Percentiles rank a stretch among this genome's conserved stretches.
These are phyloP conservation scores for Molorchus minor DNA, from an alignment of 2,888 invertebrate species.

Conservation along the genomic window DNA sequence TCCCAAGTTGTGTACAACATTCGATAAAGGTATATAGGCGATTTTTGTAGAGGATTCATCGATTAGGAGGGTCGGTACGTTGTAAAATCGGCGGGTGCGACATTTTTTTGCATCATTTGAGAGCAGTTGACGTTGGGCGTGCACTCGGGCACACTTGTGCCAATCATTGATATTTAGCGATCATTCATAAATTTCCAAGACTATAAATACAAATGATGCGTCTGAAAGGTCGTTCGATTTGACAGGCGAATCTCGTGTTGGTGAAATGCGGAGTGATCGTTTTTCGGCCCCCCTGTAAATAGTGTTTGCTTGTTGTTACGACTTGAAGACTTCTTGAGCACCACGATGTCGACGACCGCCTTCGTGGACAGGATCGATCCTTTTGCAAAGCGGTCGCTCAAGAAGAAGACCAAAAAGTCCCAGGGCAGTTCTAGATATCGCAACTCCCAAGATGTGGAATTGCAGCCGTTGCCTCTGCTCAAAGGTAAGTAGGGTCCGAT, in stretches of 20 bases:
- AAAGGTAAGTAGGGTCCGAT: too few species aligned
- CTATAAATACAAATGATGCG: slow-evolving; percentile 53
- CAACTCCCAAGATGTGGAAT: slow-evolving; percentile 97
- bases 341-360: slow-evolving; percentile 82
- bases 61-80: slow-evolving; percentile 29
- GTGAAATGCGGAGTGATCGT: slow-evolving; percentile 57
- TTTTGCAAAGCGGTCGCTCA: slow-evolving; percentile 96
- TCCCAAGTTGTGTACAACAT: slow-evolving; percentile 48
- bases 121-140: slow-evolving; percentile 58
- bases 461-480: slow-evolving; percentile 93
- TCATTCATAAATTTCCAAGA: slow-evolving; percentile 56
- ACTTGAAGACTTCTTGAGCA: slow-evolving; percentile 56
- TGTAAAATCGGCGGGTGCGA: slow-evolving; percentile 26
- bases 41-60: slow-evolving; percentile 39
- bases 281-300: slow-evolving; percentile 53
- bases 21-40: slow-evolving; percentile 45
- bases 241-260: slow-evolving; percentile 54
- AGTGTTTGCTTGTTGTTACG: slow-evolving; percentile 44
- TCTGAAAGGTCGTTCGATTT: slow-evolving; percentile 55
- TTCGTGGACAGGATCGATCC: slow-evolving; percentile 99
- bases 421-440: slow-evolving; percentile 99
- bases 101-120: slow-evolving; percentile 38
- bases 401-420: slow-evolving; percentile 98
- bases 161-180: slow-evolving; percentile 59
- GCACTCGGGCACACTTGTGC: slow-evolving; percentile 57